Percentiles rank a stretch among this genome's conserved stretches.
phyloP scores from a whole-genome alignment of 2,888 invertebrate species.

The Drosophila recens region DNA sequence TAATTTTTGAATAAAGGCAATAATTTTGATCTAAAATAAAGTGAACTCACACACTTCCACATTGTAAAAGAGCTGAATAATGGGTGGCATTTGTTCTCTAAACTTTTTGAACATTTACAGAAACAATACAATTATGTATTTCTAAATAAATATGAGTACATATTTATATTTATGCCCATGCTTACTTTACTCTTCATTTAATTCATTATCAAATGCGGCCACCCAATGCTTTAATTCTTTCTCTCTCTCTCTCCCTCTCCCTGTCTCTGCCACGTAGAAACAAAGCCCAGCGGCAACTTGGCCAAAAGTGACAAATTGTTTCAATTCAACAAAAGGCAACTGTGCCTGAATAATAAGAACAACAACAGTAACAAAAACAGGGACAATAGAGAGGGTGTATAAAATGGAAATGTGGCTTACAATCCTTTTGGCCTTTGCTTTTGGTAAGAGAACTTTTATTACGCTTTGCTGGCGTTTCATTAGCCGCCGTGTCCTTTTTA shows the following conservation, averaged over 20 bases:
- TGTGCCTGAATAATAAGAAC: constrained; percentile 44
- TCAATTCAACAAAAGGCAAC: constrained; percentile 79
- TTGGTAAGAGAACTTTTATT: constrained; percentile 45
- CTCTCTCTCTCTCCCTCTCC: neutral
- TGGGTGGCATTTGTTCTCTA: constrained; percentile 8
- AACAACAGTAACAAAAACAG: constrained; percentile 35
- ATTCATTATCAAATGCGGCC: constrained; percentile 69
- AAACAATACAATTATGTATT: constrained; percentile 28
- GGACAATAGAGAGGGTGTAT: constrained; percentile 41
- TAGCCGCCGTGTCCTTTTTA: constrained; percentile 76
- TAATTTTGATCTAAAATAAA: constrained; percentile 1
- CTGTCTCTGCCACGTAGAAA: constrained; percentile 19
- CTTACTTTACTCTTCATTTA: constrained; percentile 69
- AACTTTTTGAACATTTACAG: neutral
- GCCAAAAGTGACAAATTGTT: constrained; percentile 77
- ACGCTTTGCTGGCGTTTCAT: constrained; percentile 68
- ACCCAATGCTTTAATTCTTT: neutral
- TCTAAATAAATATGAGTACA: constrained; percentile 50
- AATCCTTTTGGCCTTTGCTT: constrained; percentile 61
- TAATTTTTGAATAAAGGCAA: neutral
- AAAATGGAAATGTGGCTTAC: constrained; percentile 58
- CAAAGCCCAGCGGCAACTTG: constrained; percentile 66
- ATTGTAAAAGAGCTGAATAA: neutral
- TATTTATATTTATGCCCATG: constrained; percentile 54
- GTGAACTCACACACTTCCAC: neutral